Percentiles rank a stretch among this genome's conserved stretches.
Evolutionary conservation across 2,113 vertebrate genomes (phyloP).

Genomic region (Halcyon malimbica): DNA sequence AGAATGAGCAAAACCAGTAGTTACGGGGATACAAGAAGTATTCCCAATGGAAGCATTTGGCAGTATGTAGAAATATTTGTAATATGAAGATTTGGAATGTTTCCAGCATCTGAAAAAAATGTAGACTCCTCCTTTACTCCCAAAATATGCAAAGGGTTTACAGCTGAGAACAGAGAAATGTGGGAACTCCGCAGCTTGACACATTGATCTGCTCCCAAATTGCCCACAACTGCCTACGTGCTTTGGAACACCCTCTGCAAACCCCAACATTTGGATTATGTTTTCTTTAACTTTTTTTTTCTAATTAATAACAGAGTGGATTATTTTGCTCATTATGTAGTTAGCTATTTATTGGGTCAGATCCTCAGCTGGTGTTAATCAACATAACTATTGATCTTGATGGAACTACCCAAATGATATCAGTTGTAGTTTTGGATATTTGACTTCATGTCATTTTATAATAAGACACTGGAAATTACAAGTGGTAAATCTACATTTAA

Average conservation of each 20-base stretch:
- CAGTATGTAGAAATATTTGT: constrained; percentile 41
- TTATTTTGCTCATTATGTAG: constrained; percentile 28
- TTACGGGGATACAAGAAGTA: constrained; percentile 17
- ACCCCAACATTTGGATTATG: constrained; percentile 12
- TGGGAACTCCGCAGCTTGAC: constrained; percentile 59
- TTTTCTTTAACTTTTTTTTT: not conserved
- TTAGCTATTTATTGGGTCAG: constrained; percentile 34
- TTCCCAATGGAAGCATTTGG: constrained; percentile 42
- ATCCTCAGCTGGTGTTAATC: constrained; percentile 44
- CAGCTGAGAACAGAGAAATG: constrained; percentile 60
- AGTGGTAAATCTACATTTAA: not conserved
- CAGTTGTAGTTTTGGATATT: not conserved
- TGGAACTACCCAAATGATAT: not conserved
- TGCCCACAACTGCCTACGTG: constrained; percentile 53
- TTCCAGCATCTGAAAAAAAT: constrained; percentile 58
- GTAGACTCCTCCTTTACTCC: constrained; percentile 50
- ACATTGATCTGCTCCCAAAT: constrained; percentile 26
- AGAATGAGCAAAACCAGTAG: constrained; percentile 59
- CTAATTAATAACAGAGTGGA: constrained; percentile 47
- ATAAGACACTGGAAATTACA: not conserved
- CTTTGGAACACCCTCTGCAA: constrained; percentile 49
- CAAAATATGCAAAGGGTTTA: constrained; percentile 61
- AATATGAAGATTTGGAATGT: constrained; percentile 22
- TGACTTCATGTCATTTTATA: not conserved
- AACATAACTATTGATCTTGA: constrained; percentile 23